phyloP scores from a whole-genome alignment of 2,113 vertebrate genomes.

The Poecile atricapillus region DNA sequence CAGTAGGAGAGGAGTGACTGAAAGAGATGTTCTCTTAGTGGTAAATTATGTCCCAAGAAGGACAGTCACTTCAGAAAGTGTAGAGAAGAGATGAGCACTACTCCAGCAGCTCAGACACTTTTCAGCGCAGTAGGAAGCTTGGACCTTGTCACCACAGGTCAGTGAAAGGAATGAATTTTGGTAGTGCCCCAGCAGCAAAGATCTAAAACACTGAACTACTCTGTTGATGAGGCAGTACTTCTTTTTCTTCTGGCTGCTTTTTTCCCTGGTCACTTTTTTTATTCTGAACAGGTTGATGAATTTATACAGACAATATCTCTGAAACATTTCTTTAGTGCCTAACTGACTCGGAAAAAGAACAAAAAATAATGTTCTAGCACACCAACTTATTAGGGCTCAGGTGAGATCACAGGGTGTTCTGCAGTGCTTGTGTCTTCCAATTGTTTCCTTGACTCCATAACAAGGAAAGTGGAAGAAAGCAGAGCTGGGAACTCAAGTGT shows the following conservation, averaged over 20 bases:
- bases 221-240: not conserved
- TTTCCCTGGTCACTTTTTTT: not conserved
- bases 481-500: not conserved
- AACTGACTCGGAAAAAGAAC: not conserved
- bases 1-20: not conserved
- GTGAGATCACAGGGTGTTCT: not conserved
- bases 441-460: not conserved
- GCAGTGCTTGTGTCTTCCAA: not conserved
- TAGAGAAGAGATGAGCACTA: not conserved
- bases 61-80: accelerated
- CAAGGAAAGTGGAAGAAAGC: not conserved
- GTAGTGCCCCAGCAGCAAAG: not conserved
- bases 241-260: not conserved
- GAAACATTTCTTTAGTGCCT: not conserved
- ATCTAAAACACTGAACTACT: not conserved
- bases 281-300: not conserved
- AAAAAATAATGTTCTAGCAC: not conserved
- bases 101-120: accelerated
- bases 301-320: not conserved
- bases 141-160: not conserved
- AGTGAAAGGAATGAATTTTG: not conserved
- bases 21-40: not conserved
- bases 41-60: not conserved
- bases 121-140: not conserved
- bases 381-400: not conserved